These are phyloP conservation scores for Oikopleura dioica DNA, from an alignment of 23 tunicate species.

Conservation along the genomic window DNA sequence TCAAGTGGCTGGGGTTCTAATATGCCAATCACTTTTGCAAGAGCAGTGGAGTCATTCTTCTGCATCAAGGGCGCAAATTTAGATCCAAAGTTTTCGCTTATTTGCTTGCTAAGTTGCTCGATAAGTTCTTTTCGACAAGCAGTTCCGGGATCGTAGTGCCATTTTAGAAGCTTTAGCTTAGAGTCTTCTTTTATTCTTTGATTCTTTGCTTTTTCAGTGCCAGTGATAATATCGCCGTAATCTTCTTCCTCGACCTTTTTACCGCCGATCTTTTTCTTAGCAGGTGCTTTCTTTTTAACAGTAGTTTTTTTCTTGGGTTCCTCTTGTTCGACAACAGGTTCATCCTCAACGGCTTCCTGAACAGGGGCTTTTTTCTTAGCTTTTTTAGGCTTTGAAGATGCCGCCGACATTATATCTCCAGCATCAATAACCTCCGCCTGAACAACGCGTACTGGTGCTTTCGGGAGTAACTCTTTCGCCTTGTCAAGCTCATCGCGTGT, in stretches of 20 bases:
- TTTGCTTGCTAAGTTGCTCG: too few relatives aligned
- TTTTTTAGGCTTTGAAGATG: conserved; percentile 6
- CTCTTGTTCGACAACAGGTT: too few relatives aligned
- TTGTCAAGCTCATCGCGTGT: conserved; percentile 15
- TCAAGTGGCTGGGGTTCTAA: too few relatives aligned
- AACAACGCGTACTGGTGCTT: background rate
- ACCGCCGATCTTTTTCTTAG: conserved; percentile 19
- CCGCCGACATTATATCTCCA: background rate
- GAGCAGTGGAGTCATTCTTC: too few relatives aligned
- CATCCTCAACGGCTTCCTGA: conserved; percentile 5
- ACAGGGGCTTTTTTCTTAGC: background rate
- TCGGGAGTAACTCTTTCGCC: background rate
- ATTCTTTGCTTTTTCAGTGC: conserved; percentile 42
- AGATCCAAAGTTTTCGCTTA: too few relatives aligned
- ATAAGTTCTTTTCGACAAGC: background rate
- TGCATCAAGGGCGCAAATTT: too few relatives aligned
- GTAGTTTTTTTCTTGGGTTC: too few relatives aligned
- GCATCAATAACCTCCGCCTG: background rate
- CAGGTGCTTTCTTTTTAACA: conserved; percentile 18
- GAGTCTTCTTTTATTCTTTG: conserved; percentile 67
- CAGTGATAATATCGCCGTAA: conserved; percentile 19
- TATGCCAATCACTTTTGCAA: too few relatives aligned
- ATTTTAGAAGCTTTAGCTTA: conserved; percentile 25
- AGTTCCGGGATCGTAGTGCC: background rate
- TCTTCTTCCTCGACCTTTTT: conserved; percentile 34